Percentiles rank a stretch among this genome's conserved stretches.
These are phyloP conservation scores for Platalea minor DNA, from an alignment of 2,797 vertebrate genomes.

Conservation along the genomic window DNA sequence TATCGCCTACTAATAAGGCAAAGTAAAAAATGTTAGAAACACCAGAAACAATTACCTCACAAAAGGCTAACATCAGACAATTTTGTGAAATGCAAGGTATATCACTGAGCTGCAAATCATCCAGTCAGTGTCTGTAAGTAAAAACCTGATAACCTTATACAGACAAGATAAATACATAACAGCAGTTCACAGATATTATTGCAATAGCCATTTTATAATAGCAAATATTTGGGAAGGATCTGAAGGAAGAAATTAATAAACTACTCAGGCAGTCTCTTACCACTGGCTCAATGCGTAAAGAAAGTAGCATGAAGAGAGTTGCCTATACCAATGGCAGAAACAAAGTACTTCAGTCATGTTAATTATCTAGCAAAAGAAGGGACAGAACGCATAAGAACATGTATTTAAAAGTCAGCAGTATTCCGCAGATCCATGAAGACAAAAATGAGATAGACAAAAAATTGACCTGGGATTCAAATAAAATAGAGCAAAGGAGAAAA, in stretches of 20 bases:
- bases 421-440: not conserved
- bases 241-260: not conserved
- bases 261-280: not conserved
- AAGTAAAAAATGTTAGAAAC: not conserved
- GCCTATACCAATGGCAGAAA: not conserved
- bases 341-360: not conserved
- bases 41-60: not conserved
- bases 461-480: not conserved
- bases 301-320: not conserved
- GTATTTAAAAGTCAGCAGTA: not conserved
- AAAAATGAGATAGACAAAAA: not conserved
- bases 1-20: not conserved
- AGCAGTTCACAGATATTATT: not conserved
- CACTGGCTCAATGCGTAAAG: not conserved
- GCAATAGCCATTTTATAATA: not conserved
- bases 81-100: not conserved
- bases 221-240: not conserved
- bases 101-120: not conserved
- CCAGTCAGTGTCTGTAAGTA: not conserved
- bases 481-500: not conserved
- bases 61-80: not conserved
- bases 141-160: not conserved
- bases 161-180: not conserved
- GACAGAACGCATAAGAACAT: rapidly evolving
- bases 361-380: not conserved